Percentiles rank a stretch among this genome's conserved stretches.
Conservation (phyloP, 1,140 invertebrate genomes). For the Halictus rubicundus region DNA sequence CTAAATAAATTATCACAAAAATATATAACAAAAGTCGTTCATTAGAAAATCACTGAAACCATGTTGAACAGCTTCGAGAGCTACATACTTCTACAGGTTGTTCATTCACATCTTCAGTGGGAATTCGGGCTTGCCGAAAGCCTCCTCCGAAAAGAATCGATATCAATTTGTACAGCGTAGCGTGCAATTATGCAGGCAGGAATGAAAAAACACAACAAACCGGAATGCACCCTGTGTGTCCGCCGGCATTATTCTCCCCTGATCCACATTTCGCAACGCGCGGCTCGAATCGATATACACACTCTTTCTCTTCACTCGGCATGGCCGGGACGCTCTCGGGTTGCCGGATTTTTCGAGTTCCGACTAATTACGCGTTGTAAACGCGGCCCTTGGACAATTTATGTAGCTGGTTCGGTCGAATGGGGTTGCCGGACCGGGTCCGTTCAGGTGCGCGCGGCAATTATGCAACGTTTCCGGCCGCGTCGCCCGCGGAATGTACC, state of each 20-base stretch:
- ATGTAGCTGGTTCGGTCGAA: slow-evolving; percentile 53
- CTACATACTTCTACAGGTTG: too few species aligned
- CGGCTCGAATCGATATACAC: slow-evolving; percentile 19
- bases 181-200: neutral
- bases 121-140: too few species aligned
- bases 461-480: slow-evolving; percentile 67
- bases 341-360: slow-evolving; percentile 63
- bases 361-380: slow-evolving; percentile 71
- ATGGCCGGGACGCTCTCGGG: slow-evolving; percentile 58
- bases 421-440: slow-evolving; percentile 18
- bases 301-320: slow-evolving; percentile 54
- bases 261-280: slow-evolving; percentile 61
- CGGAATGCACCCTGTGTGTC: slow-evolving; percentile 29
- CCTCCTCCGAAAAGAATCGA: neutral
- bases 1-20: too few species aligned
- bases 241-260: slow-evolving; percentile 40
- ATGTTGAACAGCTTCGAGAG: too few species aligned
- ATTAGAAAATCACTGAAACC: too few species aligned
- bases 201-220: neutral
- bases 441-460: slow-evolving; percentile 52
- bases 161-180: slow-evolving; percentile 30
- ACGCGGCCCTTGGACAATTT: slow-evolving; percentile 57
- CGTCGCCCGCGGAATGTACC: slow-evolving; percentile 38
- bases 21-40: too few species aligned
- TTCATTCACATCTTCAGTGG: too few species aligned